Percentiles rank a stretch among this genome's conserved stretches.
These are phyloP conservation scores for Dryas iulia DNA, from an alignment of 1,140 invertebrate genomes.

Conservation along the genomic window DNA sequence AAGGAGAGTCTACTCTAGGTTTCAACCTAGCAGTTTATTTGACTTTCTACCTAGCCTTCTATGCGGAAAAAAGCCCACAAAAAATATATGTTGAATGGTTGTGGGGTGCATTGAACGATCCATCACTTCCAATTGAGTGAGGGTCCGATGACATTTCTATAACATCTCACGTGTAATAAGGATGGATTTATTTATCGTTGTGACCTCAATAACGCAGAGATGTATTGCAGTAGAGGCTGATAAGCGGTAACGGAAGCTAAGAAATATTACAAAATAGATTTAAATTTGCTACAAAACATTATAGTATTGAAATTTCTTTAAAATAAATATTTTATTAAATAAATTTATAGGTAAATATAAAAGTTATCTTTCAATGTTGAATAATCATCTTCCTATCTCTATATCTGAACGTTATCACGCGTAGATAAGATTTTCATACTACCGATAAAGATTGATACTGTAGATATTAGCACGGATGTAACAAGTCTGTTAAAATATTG, in stretches of 20 bases:
- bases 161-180: conserved; percentile 50
- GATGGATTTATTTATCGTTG: conserved; percentile 53
- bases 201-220: conserved; percentile 36
- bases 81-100: background rate
- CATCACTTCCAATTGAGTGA: conserved; percentile 51
- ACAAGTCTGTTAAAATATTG: background rate
- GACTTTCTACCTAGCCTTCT: too few relatives aligned
- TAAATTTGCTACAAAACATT: background rate
- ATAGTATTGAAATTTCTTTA: background rate
- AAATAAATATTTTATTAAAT: background rate
- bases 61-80: too few relatives aligned
- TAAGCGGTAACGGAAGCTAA: background rate
- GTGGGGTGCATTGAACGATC: conserved; percentile 27
- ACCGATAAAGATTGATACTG: background rate
- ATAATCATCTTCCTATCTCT: background rate
- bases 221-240: background rate
- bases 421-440: background rate
- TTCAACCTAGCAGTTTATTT: too few relatives aligned
- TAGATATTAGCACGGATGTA: background rate
- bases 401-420: background rate
- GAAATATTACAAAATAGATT: too few relatives aligned
- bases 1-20: too few relatives aligned
- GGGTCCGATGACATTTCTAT: conserved; percentile 43
- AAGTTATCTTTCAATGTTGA: background rate
- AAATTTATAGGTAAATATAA: background rate